phyloP scores from a whole-genome alignment of 2,888 invertebrate genomes.

The Phania funesta region DNA sequence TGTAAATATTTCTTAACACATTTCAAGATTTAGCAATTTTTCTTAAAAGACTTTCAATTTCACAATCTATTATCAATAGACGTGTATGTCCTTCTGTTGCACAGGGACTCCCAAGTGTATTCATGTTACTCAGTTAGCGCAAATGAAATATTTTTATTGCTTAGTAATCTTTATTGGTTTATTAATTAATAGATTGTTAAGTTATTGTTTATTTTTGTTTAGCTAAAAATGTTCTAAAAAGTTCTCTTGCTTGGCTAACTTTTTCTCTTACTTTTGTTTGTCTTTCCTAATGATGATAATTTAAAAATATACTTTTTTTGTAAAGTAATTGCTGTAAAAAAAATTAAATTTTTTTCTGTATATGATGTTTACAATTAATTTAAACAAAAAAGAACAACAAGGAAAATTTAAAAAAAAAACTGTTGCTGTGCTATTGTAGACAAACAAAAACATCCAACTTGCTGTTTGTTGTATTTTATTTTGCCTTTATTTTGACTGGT shows the following conservation, averaged over 20 bases:
- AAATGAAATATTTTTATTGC: no score
- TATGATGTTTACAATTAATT: conserved; percentile 61
- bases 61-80: no score
- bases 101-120: no score
- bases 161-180: no score
- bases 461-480: conserved; percentile 35
- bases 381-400: conserved; percentile 28
- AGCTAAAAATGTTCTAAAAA: not conserved
- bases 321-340: conserved; percentile 1
- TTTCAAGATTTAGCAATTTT: no score
- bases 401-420: conserved; percentile 9
- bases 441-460: conserved; percentile 43
- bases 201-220: not conserved
- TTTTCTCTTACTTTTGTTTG: not conserved
- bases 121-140: no score
- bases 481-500: conserved; percentile 41
- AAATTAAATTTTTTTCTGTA: conserved; percentile 28
- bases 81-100: no score
- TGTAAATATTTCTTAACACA: no score
- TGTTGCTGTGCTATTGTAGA: conserved; percentile 35
- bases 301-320: conserved; percentile 28
- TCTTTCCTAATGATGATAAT: conserved; percentile 39
- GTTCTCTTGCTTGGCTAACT: not conserved
- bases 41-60: not conserved
- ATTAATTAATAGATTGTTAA: no score